Evolutionary conservation across 2,888 invertebrate species (phyloP).

Genomic region (Holacanthella duospinosa): DNA sequence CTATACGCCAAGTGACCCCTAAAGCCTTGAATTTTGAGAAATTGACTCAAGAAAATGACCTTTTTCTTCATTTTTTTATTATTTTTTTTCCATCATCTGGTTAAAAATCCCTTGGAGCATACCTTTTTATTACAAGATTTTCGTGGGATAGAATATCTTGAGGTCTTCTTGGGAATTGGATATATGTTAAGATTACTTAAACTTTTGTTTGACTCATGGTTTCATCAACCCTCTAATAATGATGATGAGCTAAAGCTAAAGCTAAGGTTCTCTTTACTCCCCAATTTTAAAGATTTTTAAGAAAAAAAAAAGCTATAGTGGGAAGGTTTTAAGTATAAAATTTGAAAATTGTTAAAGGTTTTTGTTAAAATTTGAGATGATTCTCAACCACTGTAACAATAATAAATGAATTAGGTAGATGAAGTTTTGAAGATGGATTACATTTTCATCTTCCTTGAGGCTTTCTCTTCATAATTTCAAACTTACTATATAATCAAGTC

Average conservation of each 20-base stretch:
- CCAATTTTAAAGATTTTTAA: too few species aligned
- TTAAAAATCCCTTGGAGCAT: too few species aligned
- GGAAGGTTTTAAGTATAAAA: too few species aligned
- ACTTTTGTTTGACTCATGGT: background rate
- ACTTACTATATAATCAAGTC: background rate
- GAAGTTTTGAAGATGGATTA: background rate
- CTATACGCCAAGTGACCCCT: background rate
- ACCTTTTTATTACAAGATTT: background rate
- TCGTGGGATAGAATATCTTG: background rate
- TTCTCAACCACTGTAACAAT: too few species aligned
- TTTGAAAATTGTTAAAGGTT: too few species aligned
- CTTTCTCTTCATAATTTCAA: background rate
- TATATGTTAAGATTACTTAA: too few species aligned
- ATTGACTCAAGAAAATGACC: background rate
- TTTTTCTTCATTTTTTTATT: background rate
- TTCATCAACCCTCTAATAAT: background rate
- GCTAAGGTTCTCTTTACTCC: too few species aligned
- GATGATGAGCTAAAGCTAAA: too few species aligned
- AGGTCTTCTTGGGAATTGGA: background rate
- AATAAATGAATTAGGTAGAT: background rate
- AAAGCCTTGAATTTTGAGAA: background rate
- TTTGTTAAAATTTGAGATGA: background rate
- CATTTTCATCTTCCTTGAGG: background rate
- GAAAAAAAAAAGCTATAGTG: too few species aligned
- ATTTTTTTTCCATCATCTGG: background rate